Percentiles rank a stretch among this genome's conserved stretches.
Evolutionary conservation across 2,113 vertebrate species (phyloP).

Genomic region (Hippocampus abdominalis): DNA sequence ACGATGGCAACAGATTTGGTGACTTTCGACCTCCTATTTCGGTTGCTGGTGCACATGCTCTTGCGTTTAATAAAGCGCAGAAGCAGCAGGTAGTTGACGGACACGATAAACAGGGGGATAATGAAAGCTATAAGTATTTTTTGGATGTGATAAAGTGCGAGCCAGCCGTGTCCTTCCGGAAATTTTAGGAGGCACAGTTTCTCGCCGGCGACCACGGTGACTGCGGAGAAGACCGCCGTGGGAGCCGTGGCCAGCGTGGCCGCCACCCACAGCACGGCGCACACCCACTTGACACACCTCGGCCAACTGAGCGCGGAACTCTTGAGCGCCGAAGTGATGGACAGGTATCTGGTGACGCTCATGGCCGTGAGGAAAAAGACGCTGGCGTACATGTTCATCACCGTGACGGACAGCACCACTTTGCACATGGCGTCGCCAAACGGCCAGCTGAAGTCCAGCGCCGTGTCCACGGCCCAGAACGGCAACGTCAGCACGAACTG

Average conservation of each 20-base stretch:
- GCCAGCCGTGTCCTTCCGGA: conserved; percentile 69
- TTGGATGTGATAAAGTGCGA: conserved; percentile 71
- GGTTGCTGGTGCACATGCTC: conserved; percentile 62
- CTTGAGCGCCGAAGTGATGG: conserved; percentile 62
- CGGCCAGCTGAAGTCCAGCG: conserved; percentile 78
- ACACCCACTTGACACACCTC: conserved; percentile 60
- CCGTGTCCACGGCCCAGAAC: conserved; percentile 77
- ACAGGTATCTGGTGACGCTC: conserved; percentile 75
- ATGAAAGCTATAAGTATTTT: conserved; percentile 72
- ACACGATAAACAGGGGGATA: conserved; percentile 66
- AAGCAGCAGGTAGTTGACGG: conserved; percentile 69
- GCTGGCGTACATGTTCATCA: conserved; percentile 78
- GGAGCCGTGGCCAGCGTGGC: conserved; percentile 65
- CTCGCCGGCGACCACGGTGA: conserved; percentile 63
- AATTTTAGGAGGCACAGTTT: conserved; percentile 71
- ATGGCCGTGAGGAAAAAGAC: conserved; percentile 75
- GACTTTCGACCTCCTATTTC: conserved; percentile 56
- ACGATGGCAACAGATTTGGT: conserved; percentile 68
- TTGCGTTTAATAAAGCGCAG: conserved; percentile 64
- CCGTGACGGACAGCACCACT: conserved; percentile 71
- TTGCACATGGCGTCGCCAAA: conserved; percentile 74
- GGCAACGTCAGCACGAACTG: conserved; percentile 76
- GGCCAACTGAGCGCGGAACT: conserved; percentile 36
- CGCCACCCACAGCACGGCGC: conserved; percentile 67
- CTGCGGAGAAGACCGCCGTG: conserved; percentile 67